Percentiles rank a stretch among this genome's conserved stretches.
phyloP scores from a whole-genome alignment of 2,888 invertebrate genomes.

The Dromius quadrimaculatus region DNA sequence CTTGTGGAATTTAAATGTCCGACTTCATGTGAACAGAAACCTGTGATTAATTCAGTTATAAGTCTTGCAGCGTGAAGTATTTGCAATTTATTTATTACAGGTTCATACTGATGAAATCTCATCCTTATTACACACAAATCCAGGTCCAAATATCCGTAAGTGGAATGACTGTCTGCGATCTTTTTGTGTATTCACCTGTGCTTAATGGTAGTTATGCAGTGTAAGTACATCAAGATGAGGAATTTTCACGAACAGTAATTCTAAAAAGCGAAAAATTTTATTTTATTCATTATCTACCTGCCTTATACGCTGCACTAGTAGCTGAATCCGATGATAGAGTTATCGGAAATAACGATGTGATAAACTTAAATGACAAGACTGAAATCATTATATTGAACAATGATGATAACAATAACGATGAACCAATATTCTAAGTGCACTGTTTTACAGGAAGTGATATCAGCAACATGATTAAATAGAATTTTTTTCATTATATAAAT shows the following conservation, averaged over 20 bases:
- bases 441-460: constrained; percentile 7
- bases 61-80: constrained; percentile 49
- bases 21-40: constrained; percentile 42
- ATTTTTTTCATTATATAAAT: not conserved
- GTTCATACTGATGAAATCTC: not conserved
- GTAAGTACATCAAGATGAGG: constrained; percentile 37
- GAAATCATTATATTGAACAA: too few relatives aligned
- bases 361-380: too few relatives aligned
- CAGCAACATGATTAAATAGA: not conserved
- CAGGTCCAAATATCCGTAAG: constrained; percentile 21
- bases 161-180: constrained; percentile 31
- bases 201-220: constrained; percentile 42
- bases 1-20: constrained; percentile 55
- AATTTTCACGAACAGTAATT: constrained; percentile 37
- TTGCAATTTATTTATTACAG: constrained; percentile 11
- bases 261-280: constrained; percentile 51
- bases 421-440: not conserved
- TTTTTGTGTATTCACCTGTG: constrained; percentile 28
- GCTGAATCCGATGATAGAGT: too few relatives aligned
- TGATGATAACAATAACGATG: not conserved
- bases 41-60: constrained; percentile 39
- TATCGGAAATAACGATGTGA: too few relatives aligned
- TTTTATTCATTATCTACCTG: constrained; percentile 46
- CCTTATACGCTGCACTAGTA: not conserved
- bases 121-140: constrained; percentile 12